Evolutionary conservation across 2,113 vertebrate species (phyloP).

Genomic region (Tauraco erythrolophus): DNA sequence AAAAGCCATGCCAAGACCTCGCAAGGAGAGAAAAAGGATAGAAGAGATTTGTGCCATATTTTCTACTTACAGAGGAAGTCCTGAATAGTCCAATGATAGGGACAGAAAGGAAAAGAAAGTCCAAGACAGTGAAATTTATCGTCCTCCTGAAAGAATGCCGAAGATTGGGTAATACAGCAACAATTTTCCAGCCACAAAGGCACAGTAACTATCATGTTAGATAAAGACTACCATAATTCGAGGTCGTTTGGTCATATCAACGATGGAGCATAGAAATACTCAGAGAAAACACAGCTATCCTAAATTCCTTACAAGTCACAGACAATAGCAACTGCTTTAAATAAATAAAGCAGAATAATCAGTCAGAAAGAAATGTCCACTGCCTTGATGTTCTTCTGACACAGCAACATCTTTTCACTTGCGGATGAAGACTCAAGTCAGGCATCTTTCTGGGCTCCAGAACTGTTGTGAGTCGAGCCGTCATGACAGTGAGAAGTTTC

Average conservation of each 20-base stretch:
- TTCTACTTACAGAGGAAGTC: background rate
- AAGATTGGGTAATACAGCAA: background rate
- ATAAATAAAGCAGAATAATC: background rate
- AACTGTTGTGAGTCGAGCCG: background rate
- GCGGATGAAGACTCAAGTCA: background rate
- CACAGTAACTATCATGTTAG: background rate
- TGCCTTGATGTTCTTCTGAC: background rate
- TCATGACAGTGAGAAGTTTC: background rate
- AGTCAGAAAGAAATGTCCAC: background rate
- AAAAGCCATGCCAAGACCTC: background rate
- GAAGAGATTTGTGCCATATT: background rate
- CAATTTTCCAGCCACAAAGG: background rate
- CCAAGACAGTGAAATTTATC: background rate
- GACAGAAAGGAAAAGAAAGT: background rate
- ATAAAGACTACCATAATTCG: background rate
- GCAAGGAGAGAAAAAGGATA: background rate
- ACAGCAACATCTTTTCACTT: background rate
- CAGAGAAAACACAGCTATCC: background rate
- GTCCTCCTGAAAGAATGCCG: background rate
- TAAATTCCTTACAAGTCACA: background rate
- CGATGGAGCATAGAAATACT: background rate
- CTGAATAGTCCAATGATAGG: background rate
- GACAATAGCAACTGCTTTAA: background rate
- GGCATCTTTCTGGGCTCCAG: background rate
- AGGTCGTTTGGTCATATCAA: background rate